Evolutionary conservation across 2,113 vertebrate species (phyloP), one percentile per base, ranked within the genome.

Genomic region (Echinops telfairi): DNA sequence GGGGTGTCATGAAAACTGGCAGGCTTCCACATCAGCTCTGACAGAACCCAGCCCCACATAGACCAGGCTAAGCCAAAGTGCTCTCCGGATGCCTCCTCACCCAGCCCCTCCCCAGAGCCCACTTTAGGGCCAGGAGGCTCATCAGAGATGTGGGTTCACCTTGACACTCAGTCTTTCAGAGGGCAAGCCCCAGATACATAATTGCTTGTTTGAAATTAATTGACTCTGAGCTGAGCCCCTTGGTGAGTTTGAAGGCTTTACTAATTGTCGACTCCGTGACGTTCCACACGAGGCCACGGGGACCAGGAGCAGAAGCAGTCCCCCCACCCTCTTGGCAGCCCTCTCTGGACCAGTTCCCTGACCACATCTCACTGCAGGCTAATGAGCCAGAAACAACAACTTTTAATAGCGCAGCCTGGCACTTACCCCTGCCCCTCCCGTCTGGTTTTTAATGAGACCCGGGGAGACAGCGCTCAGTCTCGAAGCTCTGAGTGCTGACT

Each of bases 131-230:
- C 20, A 38, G 27, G 27, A 62, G 53, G 23, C n/a, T 33, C 2
- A 4, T 40, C 19, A 64, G 4, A 86, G 40, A 29, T 5, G 8
- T 25, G 4, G 1, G 3, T 68, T 53, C 6, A 29, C 33, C 78
- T 66, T 1, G 0, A 7, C 85, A 17, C 77, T 78, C 33, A 10
- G 12, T 40, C 71, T 90, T 77, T 43, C 4, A 53, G 80, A 83
- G n/a, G 10, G 4, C 14, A 6, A 14, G 14, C 4, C 11, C 6
- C 40, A 0, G 10, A 36, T 2, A 40, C 15, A 14, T 36, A 91
- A 91, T 75, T 91, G 76, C 40, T 38, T 62, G 58, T 78, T 81
- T 68, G 68, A 91, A 93, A 93, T 83, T 93, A 94, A 94, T 43
- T 83, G 80, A 36, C 29, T 92, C 83, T 70, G 83, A 84, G 90